A percentile compares a stretch with the other conserved stretches of the same genome.
Evolutionary conservation across 2,888 invertebrate species (phyloP).

Genomic region (Agriotes lineatus): DNA sequence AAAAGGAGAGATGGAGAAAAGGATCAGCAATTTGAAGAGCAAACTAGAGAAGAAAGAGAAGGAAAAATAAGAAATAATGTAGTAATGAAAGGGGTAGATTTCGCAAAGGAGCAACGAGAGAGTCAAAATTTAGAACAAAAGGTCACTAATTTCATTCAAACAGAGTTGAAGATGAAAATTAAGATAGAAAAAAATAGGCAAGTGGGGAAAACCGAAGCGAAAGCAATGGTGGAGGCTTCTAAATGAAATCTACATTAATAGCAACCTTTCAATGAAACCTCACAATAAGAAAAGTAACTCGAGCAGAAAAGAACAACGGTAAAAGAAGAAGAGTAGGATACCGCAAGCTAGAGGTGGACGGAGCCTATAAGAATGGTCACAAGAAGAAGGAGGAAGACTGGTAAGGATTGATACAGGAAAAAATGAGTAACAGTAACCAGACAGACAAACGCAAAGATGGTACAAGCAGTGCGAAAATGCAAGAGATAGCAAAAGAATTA

Average conservation of each 20-base stretch:
- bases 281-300: not conserved
- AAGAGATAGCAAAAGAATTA: too few species aligned
- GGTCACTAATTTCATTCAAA: not conserved
- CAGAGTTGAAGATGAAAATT: not conserved
- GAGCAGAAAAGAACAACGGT: too few species aligned
- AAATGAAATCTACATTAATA: not conserved
- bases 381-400: too few species aligned
- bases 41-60: slow-evolving; percentile 5
- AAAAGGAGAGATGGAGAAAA: not conserved
- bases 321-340: too few species aligned
- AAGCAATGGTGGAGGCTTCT: not conserved
- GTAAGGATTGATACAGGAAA: too few species aligned
- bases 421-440: too few species aligned
- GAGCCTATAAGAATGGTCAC: too few species aligned
- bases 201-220: not conserved
- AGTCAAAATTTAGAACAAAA: slow-evolving; percentile 3
- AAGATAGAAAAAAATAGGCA: not conserved
- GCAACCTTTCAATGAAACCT: not conserved
- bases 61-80: not conserved
- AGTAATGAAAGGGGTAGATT: not conserved
- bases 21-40: not conserved
- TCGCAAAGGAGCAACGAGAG: not conserved
- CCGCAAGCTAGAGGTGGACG: too few species aligned
- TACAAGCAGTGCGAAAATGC: too few species aligned
- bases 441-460: too few species aligned